Percentiles rank a stretch among this genome's conserved stretches.
Conservation (phyloP, 2,113 vertebrate species). For the Trematocara variabile region DNA sequence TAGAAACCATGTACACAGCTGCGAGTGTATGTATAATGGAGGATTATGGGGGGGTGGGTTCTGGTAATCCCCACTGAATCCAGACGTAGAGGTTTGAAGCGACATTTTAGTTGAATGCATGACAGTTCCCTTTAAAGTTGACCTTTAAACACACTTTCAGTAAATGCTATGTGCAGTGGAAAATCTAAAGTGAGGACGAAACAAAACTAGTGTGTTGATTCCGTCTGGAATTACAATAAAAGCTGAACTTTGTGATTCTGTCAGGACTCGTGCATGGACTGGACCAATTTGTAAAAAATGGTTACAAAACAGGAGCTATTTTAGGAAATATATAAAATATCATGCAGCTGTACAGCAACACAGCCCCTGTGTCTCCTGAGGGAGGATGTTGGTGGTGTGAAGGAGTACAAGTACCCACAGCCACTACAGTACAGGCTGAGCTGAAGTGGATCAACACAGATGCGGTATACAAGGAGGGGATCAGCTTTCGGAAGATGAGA, state of each 20-base stretch:
- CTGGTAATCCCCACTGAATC: neutral
- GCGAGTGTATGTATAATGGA: neutral
- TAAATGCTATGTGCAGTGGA: neutral
- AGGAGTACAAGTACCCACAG: neutral
- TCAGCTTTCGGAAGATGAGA: accelerated
- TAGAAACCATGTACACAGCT: neutral
- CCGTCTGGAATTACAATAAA: neutral
- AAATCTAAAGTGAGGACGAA: neutral
- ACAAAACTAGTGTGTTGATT: neutral
- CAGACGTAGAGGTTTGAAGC: neutral
- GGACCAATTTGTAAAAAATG: neutral
- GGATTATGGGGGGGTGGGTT: neutral
- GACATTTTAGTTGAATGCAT: neutral
- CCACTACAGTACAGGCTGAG: neutral
- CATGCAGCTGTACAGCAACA: neutral
- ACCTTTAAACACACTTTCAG: neutral
- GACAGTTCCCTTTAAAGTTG: neutral
- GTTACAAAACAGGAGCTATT: neutral
- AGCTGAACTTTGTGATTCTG: neutral
- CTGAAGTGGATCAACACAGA: neutral
- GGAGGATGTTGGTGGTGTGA: neutral
- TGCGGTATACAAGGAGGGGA: neutral
- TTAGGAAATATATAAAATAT: neutral
- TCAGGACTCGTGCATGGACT: neutral
- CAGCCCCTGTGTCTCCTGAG: neutral